Evolutionary conservation across 1,140 invertebrate species (phyloP).

Genomic region (Drosophila hydei): DNA sequence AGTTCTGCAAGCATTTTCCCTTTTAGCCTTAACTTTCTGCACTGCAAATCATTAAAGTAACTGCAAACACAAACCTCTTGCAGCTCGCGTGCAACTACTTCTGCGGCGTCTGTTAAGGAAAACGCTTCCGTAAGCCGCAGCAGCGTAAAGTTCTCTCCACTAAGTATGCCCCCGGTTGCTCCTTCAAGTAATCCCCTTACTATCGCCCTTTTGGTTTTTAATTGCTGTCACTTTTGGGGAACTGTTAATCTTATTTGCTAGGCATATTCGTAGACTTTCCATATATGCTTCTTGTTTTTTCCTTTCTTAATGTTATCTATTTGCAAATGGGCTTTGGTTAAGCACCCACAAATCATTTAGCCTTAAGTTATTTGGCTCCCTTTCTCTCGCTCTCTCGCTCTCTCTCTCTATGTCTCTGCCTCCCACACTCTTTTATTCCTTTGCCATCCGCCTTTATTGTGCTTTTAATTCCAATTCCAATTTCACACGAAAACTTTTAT

Average conservation of each 20-base stretch:
- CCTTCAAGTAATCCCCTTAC: too few species aligned
- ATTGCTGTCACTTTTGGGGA: background rate
- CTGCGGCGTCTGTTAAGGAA: too few species aligned
- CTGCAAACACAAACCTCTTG: too few species aligned
- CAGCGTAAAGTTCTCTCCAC: too few species aligned
- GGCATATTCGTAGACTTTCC: background rate
- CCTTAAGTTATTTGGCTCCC: background rate
- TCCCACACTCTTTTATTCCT: background rate
- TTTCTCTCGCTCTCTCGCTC: background rate
- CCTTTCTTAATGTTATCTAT: background rate
- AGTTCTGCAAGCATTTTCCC: background rate
- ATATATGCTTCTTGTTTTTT: background rate
- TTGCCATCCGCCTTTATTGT: constrained; percentile 41
- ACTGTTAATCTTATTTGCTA: background rate
- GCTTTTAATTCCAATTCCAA: constrained; percentile 74
- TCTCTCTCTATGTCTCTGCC: background rate
- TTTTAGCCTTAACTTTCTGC: background rate
- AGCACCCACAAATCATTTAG: constrained; percentile 7
- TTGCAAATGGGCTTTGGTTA: background rate
- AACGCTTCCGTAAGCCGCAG: too few species aligned
- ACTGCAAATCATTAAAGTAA: too few species aligned
- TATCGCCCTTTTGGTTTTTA: background rate
- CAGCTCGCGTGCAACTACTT: too few species aligned
- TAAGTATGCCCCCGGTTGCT: too few species aligned
- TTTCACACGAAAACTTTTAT: constrained; percentile 76